Evolutionary conservation across 2,797 vertebrate species (phyloP), one percentile per base, ranked within the genome.

Genomic region (Sphenopsis melanotis): DNA sequence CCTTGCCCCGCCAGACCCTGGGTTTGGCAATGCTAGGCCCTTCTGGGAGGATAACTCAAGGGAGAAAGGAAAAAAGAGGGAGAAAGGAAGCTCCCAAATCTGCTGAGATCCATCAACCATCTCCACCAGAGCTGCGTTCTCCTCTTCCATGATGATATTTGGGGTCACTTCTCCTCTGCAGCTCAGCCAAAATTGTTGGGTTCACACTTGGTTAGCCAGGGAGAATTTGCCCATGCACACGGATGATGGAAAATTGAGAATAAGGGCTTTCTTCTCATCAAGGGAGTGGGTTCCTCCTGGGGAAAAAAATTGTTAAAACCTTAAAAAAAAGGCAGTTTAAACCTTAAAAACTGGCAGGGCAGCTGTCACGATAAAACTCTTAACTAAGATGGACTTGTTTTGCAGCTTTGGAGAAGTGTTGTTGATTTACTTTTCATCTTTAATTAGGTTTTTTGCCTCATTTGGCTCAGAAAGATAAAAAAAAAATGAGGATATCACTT

Each of bases 141-240:
- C 42, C 42, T 89, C 19, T 27, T 41, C n/a, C 23, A 3, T 4
- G 10, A 66, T 9, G 55, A 86, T 50, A 70, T 34, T 60, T 29
- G 56, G 93, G 77, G 87, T 66, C 52, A 49, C 77, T 94, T 88
- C 72, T 77, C 32, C 0, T 76, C 21, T 53, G 36, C 86, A 84
- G 23, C 87, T 82, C 76, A 46, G 69, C 77, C 89, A 85, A 41
- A 91, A 84, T 8, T 47, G 64, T 47, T 91, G 72, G 20, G 32
- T 97, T 96, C 93, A 94, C 96, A 94, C 79, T 90, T 0, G 15
- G 95, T 60, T 96, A 46, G 88, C 87, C 86, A 83, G 55, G 69
- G 92, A 97, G 94, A 97, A 95, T 96, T 87, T 87, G 84, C 52
- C 72, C 52, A 53, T 0, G 12, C 63, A 81, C 65, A 90, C 2